Evolutionary conservation across 2,888 invertebrate species (phyloP).

Genomic region (Drosophila rubida): DNA sequence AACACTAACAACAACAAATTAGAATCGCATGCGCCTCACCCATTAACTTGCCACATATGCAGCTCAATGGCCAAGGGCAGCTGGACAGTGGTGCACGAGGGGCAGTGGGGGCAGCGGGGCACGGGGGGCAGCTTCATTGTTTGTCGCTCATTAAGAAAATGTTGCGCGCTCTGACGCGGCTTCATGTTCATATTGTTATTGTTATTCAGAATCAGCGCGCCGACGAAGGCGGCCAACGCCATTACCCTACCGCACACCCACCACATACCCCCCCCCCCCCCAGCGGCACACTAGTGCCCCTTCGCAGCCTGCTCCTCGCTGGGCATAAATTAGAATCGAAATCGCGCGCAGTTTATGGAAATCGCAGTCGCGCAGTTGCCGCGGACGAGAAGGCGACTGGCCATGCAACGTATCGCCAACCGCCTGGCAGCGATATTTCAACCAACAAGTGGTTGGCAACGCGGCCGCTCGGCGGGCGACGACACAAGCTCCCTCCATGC

Average conservation of each 20-base stretch:
- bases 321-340: conserved; percentile 65
- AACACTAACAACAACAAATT: conserved; percentile 71
- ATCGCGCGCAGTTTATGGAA: no score
- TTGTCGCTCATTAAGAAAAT: conserved; percentile 76
- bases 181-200: conserved; percentile 11
- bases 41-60: conserved; percentile 63
- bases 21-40: conserved; percentile 66
- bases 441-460: conserved; percentile 43
- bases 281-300: no score
- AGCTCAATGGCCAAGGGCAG: conserved; percentile 3
- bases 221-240: conserved; percentile 21
- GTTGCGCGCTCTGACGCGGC: conserved; percentile 67
- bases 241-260: conserved; percentile 1
- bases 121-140: conserved; percentile 54
- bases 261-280: background rate
- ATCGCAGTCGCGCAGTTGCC: conserved; percentile 61
- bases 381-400: conserved; percentile 55
- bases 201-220: conserved; percentile 26
- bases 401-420: conserved; percentile 48
- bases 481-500: conserved; percentile 8
- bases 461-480: background rate
- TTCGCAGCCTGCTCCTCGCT: no score
- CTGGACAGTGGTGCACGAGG: background rate
- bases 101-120: background rate
- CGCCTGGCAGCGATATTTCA: conserved; percentile 14